Conservation (phyloP, 1,140 invertebrate species). For the Procambarus virginalis region DNA sequence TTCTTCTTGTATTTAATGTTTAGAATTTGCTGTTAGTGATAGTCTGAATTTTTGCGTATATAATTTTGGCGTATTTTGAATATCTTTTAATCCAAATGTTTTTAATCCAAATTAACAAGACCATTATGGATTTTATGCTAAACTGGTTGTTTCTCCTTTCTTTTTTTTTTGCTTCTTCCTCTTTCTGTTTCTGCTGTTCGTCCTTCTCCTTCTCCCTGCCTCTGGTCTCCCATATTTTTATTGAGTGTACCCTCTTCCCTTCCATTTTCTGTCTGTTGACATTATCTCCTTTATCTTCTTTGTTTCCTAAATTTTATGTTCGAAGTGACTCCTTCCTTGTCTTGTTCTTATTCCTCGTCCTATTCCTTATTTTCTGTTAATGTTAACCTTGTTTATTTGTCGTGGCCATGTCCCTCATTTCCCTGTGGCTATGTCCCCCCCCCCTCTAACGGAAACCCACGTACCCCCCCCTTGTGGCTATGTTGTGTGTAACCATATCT, state of each 20-base stretch:
- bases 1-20: too few species aligned
- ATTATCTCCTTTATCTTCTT: too few species aligned
- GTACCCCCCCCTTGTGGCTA: not conserved
- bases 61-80: not conserved
- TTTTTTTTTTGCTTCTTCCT: not conserved
- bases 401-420: not conserved
- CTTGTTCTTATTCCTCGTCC: not conserved
- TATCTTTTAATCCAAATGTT: not conserved
- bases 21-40: too few species aligned
- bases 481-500: not conserved
- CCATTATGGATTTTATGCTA: slow-evolving; percentile 1
- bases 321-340: not conserved
- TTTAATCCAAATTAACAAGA: not conserved
- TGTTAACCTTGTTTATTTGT: not conserved
- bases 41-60: not conserved
- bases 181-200: too few species aligned
- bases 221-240: not conserved
- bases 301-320: too few species aligned
- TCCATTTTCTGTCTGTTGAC: too few species aligned
- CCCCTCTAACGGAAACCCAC: not conserved
- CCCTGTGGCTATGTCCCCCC: too few species aligned
- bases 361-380: not conserved
- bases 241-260: too few species aligned
- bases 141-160: not conserved
- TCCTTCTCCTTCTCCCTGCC: not conserved